phyloP scores from a whole-genome alignment of 2,797 vertebrate genomes.

The Labroides dimidiatus region DNA sequence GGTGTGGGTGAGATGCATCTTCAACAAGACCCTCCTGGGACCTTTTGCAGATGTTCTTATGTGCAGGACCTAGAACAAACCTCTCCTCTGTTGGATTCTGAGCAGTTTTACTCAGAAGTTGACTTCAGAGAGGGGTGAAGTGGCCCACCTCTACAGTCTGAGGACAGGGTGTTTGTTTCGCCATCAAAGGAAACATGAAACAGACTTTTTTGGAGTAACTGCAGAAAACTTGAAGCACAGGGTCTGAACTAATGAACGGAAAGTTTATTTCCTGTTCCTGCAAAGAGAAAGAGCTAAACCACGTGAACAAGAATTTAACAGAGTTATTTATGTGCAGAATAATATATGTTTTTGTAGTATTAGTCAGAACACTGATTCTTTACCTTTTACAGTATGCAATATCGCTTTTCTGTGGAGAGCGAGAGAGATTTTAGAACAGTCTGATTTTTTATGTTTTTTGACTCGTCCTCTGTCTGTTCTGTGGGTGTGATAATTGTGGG shows the following conservation, averaged over 20 bases:
- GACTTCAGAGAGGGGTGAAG: not conserved
- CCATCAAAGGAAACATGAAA: conserved; percentile 6
- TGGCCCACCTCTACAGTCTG: conserved; percentile 1
- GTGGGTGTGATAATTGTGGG: conserved; percentile 54
- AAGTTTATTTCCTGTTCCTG: conserved; percentile 25
- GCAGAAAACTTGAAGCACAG: conserved; percentile 23
- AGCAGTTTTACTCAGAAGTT: conserved; percentile 20
- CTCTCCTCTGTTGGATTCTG: conserved; percentile 13
- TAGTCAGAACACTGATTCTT: conserved; percentile 72
- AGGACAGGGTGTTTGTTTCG: not conserved
- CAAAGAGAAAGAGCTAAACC: conserved; percentile 44
- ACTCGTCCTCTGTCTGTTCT: conserved; percentile 40
- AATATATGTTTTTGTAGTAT: conserved; percentile 73
- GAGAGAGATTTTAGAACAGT: conserved; percentile 56
- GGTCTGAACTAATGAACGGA: conserved; percentile 31
- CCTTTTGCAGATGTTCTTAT: conserved; percentile 97
- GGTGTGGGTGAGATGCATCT: conserved; percentile 99
- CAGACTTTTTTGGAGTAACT: conserved; percentile 7
- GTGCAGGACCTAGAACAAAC: conserved; percentile 89
- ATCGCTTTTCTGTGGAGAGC: conserved; percentile 58
- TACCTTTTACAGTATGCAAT: conserved; percentile 75
- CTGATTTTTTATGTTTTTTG: conserved; percentile 54
- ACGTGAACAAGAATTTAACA: conserved; percentile 48
- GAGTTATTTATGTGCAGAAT: conserved; percentile 77
- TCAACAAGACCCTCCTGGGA: conserved; percentile 94